These are phyloP conservation scores for Lathronympha strigana DNA, from an alignment of 2,888 invertebrate genomes.

Conservation along the genomic window DNA sequence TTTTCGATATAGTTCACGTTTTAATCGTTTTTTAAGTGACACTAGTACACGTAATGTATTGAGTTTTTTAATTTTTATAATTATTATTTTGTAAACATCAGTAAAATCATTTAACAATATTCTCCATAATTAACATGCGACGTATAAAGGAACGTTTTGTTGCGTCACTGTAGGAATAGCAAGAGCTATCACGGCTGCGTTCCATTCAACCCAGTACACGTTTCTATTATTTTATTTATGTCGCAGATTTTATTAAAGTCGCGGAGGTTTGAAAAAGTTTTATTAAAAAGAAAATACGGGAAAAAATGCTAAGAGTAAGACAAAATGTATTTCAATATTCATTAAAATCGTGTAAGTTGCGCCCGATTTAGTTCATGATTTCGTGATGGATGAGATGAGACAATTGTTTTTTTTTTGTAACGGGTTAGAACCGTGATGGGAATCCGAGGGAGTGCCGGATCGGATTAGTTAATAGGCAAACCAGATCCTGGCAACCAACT, in stretches of 20 bases:
- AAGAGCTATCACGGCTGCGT: not conserved
- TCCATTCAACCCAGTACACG: slow-evolving; percentile 15
- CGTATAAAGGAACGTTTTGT: slow-evolving; percentile 9
- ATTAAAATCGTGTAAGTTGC: too few species aligned
- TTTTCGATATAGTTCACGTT: too few species aligned
- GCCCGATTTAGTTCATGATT: slow-evolving; percentile 34
- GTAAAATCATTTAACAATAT: not conserved
- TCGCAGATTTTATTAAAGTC: not conserved
- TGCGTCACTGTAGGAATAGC: slow-evolving; percentile 11
- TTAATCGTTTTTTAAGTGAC: too few species aligned
- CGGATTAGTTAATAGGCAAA: slow-evolving; percentile 34
- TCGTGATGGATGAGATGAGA: slow-evolving; percentile 27
- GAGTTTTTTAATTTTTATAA: too few species aligned
- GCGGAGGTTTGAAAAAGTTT: too few species aligned
- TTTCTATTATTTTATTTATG: not conserved
- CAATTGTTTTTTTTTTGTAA: slow-evolving; percentile 37
- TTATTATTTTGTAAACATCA: not conserved
- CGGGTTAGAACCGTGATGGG: slow-evolving; percentile 35
- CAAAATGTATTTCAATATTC: too few species aligned
- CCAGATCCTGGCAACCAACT: slow-evolving; percentile 26
- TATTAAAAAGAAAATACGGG: too few species aligned
- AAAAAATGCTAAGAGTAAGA: too few species aligned
- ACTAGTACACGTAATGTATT: too few species aligned
- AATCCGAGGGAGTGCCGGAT: slow-evolving; percentile 38
- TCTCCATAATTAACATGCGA: not conserved